Evolutionary conservation across 2,113 vertebrate species (phyloP).

Genomic region (Zosterops pallidus): DNA sequence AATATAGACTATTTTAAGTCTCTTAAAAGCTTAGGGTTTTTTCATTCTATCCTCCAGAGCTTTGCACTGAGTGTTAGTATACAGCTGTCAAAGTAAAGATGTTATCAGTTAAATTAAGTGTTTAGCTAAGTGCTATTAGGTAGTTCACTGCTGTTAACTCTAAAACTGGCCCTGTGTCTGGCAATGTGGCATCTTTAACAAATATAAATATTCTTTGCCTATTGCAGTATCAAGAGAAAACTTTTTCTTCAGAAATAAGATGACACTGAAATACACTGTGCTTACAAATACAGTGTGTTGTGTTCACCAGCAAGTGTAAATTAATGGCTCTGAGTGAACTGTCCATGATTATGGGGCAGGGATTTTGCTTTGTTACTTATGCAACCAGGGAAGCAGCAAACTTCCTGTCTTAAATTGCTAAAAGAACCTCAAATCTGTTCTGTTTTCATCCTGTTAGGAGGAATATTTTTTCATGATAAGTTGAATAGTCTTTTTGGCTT

Average conservation of each 20-base stretch:
- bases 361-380: not conserved
- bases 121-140: not conserved
- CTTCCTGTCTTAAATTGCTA: not conserved
- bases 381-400: not conserved
- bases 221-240: not conserved
- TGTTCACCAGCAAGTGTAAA: not conserved
- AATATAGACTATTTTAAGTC: not conserved
- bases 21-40: not conserved
- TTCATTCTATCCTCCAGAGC: not conserved
- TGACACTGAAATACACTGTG: fast-evolving
- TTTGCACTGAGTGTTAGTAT: not conserved
- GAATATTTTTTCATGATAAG: not conserved
- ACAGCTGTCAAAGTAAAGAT: not conserved
- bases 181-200: not conserved
- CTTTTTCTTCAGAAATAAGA: not conserved
- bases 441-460: not conserved
- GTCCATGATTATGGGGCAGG: not conserved
- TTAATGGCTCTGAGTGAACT: not conserved
- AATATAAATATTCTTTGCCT: not conserved
- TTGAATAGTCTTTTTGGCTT: not conserved
- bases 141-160: not conserved
- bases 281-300: not conserved
- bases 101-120: not conserved
- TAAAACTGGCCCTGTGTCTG: not conserved
- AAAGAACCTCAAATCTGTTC: not conserved